Evolutionary conservation across 2,888 invertebrate species (phyloP), one percentile per base, ranked within the genome.

Genomic region (Drosophila lacicola): DNA sequence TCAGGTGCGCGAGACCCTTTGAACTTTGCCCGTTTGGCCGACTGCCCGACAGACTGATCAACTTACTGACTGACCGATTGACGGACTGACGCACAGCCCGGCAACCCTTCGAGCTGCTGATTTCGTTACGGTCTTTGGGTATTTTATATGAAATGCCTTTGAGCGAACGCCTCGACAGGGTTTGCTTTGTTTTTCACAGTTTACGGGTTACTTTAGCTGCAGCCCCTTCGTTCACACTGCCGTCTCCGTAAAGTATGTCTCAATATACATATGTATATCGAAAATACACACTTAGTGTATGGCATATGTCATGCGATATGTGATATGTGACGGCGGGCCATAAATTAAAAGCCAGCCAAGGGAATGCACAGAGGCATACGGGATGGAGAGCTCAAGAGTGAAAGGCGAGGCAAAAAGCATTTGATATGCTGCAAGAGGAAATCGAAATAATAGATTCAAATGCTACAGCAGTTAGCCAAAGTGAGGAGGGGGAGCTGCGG

Each of bases 1-100:
- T 84, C 79, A 84, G 85, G 75, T 80, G 78, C 82, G 58, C 55
- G 55, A 54, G 75, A 53, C 75, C 71, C 78, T 84, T 80, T 80
- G 79, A 81, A 66, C 84, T 64, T 47, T 54, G 42, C 44, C 39
- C 49, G 33, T 64, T 47, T 54, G 42, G 41, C 39, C 49, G 33
- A n/a, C 14, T 11, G 17, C 17, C 19, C 13, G 46, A 13, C 29
- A 14, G 58, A 44, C 33, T 60, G 77, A 56, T 25, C 46, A 13
- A 44, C 42, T 44, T 53, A 69, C n/a, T 39, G 54, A 37, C 21
- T 65, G 57, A 44, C 34, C 37, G 46, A 55, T 10, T 69, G 82
- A 51, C 47, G 34, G 51, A 69, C 37, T 65, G 80, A 66, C 45
- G 45, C 60, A n/a, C 21, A n/a, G 41, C 11, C 8, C 53, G 64